A percentile compares a stretch with the other conserved stretches of the same genome.
phyloP scores from a whole-genome alignment of 2,797 vertebrate species.

The Sparidentex hasta region DNA sequence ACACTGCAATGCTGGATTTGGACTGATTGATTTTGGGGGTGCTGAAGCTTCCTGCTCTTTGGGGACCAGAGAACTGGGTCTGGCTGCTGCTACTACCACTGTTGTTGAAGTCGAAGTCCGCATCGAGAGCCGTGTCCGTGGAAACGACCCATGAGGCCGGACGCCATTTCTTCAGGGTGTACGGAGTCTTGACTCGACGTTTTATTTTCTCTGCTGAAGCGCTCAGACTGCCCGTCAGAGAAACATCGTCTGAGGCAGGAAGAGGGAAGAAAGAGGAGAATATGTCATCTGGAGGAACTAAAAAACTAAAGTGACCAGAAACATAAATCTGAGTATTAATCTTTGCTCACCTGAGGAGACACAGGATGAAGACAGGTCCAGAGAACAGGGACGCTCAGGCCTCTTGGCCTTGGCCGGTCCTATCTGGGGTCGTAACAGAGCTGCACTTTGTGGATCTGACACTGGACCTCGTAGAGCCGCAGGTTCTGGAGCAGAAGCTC shows the following conservation, averaged over 20 bases:
- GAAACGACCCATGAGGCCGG: constrained; percentile 95
- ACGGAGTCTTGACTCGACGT: constrained; percentile 95
- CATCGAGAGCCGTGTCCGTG: constrained; percentile 81
- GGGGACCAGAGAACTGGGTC: constrained; percentile 44
- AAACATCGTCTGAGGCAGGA: constrained; percentile 39
- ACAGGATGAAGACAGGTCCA: constrained; percentile 91
- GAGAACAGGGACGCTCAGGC: constrained; percentile 92
- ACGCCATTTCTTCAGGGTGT: constrained; percentile 95
- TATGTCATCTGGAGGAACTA: too few relatives aligned
- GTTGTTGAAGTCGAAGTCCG: constrained; percentile 88
- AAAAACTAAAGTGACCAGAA: too few relatives aligned
- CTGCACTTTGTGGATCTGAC: not conserved
- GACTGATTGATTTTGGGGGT: constrained; percentile 79
- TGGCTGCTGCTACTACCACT: constrained; percentile 26
- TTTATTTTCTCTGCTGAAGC: constrained; percentile 95
- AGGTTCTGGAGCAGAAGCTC: constrained; percentile 7
- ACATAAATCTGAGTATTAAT: not conserved
- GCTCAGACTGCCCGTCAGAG: constrained; percentile 72
- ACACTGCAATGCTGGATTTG: constrained; percentile 93
- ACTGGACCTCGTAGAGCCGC: not conserved
- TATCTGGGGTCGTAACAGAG: constrained; percentile 22
- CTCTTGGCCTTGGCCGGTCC: constrained; percentile 81
- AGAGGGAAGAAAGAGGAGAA: not conserved
- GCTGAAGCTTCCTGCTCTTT: constrained; percentile 47
- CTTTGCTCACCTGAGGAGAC: constrained; percentile 57